These are phyloP conservation scores for Hippopotamus amphibius DNA, from an alignment of 2,113 vertebrate species.

Conservation along the genomic window DNA sequence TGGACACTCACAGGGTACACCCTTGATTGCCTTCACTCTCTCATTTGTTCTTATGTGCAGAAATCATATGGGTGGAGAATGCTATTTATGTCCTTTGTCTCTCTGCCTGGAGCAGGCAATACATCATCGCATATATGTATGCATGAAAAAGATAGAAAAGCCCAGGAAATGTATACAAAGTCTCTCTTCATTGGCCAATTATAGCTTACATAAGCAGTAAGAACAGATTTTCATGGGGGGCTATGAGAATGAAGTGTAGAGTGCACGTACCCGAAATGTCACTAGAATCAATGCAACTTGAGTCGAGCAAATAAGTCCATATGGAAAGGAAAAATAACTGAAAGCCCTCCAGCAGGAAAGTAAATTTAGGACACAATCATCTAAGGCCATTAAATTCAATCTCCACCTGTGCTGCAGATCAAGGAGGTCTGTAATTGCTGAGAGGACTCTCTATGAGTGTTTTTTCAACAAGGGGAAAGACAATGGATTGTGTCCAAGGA, in stretches of 20 bases:
- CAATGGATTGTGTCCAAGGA: background rate
- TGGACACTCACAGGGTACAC: background rate
- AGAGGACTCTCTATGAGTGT: background rate
- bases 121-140: background rate
- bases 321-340: background rate
- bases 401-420: conserved; percentile 44
- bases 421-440: background rate
- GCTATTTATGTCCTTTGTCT: background rate
- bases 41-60: background rate
- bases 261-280: background rate
- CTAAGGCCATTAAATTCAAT: background rate
- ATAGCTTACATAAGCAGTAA: background rate
- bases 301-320: conserved; percentile 9
- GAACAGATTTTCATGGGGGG: background rate
- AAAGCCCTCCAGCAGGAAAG: background rate
- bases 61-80: background rate
- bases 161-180: background rate
- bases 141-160: background rate
- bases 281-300: background rate
- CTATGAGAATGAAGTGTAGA: background rate
- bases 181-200: background rate
- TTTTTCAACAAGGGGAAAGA: background rate
- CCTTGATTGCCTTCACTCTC: background rate
- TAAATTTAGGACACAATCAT: conserved; percentile 22
- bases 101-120: background rate